Percentiles rank a stretch among this genome's conserved stretches.
Evolutionary conservation across 2,888 invertebrate genomes (phyloP).

Genomic region (Drosophila kuntzei): DNA sequence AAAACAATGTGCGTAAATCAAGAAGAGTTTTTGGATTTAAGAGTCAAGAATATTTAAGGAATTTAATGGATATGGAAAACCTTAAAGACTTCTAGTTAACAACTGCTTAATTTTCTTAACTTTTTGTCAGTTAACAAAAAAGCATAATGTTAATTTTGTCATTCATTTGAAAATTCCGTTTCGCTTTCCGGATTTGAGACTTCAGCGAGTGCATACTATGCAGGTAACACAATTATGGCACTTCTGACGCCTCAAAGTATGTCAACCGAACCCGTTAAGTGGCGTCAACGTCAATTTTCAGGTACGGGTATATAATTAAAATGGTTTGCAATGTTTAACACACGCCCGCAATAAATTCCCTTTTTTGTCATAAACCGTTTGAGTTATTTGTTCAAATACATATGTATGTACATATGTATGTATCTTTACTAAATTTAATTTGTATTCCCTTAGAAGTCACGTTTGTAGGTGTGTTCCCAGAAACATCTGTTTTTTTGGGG

Average conservation of each 20-base stretch:
- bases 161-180: constrained; percentile 14
- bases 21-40: not conserved
- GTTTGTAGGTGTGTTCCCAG: constrained; percentile 9
- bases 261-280: constrained; percentile 35
- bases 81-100: not conserved
- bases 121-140: not conserved
- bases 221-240: constrained; percentile 38
- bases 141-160: constrained; percentile 21
- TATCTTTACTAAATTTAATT: constrained; percentile 1
- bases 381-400: constrained; percentile 24
- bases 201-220: constrained; percentile 10
- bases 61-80: not conserved
- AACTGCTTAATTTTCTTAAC: constrained; percentile 15
- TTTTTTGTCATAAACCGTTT: constrained; percentile 7
- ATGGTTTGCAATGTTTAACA: constrained; percentile 20
- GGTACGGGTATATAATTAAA: constrained; percentile 30
- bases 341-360: constrained; percentile 6
- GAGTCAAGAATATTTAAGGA: too few species aligned
- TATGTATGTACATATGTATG: not conserved
- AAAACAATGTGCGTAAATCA: not conserved
- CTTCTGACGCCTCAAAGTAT: constrained; percentile 29
- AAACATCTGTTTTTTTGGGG: not conserved
- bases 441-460: constrained; percentile 7
- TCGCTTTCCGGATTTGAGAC: constrained; percentile 20
- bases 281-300: constrained; percentile 8